Evolutionary conservation across 2,113 vertebrate species (phyloP).

Genomic region (Vombatus ursinus): DNA sequence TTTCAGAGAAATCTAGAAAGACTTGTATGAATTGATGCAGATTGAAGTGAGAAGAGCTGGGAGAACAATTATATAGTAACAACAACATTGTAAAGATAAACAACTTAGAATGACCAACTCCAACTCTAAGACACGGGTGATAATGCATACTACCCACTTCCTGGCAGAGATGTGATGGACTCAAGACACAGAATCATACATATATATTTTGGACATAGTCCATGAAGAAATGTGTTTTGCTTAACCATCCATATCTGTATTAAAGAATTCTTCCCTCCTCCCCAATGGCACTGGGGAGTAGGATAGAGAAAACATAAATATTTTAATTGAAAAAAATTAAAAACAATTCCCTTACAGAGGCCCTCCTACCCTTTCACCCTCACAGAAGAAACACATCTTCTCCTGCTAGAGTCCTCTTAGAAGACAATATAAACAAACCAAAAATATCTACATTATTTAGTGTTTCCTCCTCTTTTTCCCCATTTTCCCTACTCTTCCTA

Average conservation of each 20-base stretch:
- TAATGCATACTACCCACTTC: not conserved
- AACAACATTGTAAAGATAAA: not conserved
- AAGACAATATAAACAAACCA: not conserved
- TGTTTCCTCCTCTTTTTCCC: not conserved
- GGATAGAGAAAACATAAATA: too few relatives aligned
- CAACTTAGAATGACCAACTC: not conserved
- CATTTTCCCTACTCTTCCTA: not conserved
- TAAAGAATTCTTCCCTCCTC: too few relatives aligned
- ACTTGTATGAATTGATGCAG: not conserved
- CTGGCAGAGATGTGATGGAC: not conserved
- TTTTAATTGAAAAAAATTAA: not conserved
- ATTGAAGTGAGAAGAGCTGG: not conserved
- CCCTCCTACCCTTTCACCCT: not conserved
- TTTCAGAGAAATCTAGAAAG: not conserved
- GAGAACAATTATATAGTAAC: not conserved
- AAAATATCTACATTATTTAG: not conserved
- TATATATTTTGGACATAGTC: not conserved
- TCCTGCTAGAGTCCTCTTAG: not conserved
- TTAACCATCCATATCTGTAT: too few relatives aligned
- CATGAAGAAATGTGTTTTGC: not conserved
- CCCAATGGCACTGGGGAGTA: too few relatives aligned
- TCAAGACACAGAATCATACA: not conserved
- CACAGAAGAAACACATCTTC: not conserved
- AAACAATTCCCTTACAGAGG: not conserved
- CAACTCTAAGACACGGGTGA: not conserved